Percentiles rank a stretch among this genome's conserved stretches.
These are phyloP conservation scores for Eptesicus fuscus DNA, from an alignment of 2,113 vertebrate genomes.

Conservation along the genomic window DNA sequence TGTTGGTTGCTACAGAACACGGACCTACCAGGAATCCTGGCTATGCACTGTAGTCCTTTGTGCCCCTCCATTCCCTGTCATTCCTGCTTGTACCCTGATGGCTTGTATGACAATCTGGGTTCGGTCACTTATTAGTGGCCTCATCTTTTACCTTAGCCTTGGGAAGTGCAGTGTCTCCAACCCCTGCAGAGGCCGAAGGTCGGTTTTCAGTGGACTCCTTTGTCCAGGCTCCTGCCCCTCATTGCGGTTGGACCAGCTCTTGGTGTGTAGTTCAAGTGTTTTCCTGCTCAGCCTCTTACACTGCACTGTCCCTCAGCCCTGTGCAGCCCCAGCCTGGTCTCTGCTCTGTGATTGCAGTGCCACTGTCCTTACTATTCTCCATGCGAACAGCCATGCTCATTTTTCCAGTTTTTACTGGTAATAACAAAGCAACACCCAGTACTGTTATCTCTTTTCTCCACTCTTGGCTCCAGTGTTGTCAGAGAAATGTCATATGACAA, in stretches of 20 bases:
- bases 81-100: background rate
- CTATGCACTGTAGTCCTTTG: background rate
- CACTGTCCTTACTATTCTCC: background rate
- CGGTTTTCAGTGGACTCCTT: background rate
- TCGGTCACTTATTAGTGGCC: accelerated
- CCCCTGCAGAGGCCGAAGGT: background rate
- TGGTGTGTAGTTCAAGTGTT: background rate
- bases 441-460: background rate
- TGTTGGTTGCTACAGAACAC: accelerated
- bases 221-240: too few species aligned
- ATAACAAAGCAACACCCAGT: background rate
- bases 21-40: too few species aligned
- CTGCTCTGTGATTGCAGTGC: accelerated
- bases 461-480: background rate
- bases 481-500: background rate
- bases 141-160: background rate
- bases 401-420: background rate
- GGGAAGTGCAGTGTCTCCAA: background rate
- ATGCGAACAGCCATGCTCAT: background rate
- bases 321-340: background rate
- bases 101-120: background rate
- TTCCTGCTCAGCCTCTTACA: background rate
- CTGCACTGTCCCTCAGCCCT: accelerated
- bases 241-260: background rate
- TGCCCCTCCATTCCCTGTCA: background rate